These are phyloP conservation scores for Micoletzkya japonica DNA, from an alignment of 2,888 invertebrate species.

Conservation along the genomic window DNA sequence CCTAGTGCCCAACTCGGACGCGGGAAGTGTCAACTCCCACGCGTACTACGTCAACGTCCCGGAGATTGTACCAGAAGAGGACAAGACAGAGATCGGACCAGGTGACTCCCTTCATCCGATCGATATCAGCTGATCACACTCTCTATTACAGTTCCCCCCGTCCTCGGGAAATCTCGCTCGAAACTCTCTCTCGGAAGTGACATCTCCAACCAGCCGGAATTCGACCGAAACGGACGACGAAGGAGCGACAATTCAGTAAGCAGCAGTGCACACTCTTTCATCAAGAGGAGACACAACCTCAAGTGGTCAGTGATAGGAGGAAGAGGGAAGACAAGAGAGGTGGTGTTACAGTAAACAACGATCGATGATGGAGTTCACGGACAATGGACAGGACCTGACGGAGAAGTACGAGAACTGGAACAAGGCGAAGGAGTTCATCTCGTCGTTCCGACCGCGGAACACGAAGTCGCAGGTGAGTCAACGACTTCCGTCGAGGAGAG, in stretches of 20 bases:
- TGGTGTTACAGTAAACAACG: conserved; percentile 28
- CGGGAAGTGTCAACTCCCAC: neutral
- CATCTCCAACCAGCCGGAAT: neutral
- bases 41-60: conserved; percentile 8
- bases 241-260: conserved; percentile 24
- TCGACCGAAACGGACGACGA: conserved; percentile 3
- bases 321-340: no score
- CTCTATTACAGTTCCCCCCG: neutral
- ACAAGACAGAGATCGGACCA: conserved; percentile 1
- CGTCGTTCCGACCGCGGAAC: conserved; percentile 13
- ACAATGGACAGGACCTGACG: conserved; percentile 6
- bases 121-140: neutral
- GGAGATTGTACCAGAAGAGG: neutral
- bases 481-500: neutral
- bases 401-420: conserved; percentile 24
- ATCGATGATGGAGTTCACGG: conserved; percentile 28
- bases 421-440: conserved; percentile 26
- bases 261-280: conserved; percentile 17
- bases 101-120: neutral
- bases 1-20: neutral
- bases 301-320: no score
- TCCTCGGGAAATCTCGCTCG: conserved; percentile 6
- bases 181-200: conserved; percentile 13
- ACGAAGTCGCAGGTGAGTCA: conserved; percentile 10
- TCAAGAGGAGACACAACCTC: conserved; percentile 19